phyloP scores from a whole-genome alignment of 2,113 vertebrate genomes.

The Thamnophis sirtalis region DNA sequence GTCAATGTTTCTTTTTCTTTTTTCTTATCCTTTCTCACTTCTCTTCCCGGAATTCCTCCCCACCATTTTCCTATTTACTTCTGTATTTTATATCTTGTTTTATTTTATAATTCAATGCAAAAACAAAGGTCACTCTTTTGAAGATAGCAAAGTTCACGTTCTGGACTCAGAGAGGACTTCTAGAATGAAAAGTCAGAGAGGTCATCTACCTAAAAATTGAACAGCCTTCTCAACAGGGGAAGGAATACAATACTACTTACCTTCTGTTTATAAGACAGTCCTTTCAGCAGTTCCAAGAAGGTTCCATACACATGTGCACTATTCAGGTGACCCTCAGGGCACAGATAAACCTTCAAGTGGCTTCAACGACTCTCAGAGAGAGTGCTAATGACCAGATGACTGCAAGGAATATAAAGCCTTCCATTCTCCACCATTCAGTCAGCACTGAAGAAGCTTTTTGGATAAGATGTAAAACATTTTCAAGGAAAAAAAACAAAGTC shows the following conservation, averaged over 20 bases:
- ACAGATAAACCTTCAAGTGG: neutral
- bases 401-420: neutral
- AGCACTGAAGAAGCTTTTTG: neutral
- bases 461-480: neutral
- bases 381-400: neutral
- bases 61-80: too few species aligned
- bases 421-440: neutral
- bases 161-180: neutral
- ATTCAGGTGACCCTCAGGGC: neutral
- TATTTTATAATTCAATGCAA: too few species aligned
- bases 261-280: neutral
- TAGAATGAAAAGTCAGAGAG: neutral
- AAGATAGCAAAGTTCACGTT: neutral
- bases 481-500: neutral
- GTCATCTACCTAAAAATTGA: neutral
- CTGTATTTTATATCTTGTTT: too few species aligned
- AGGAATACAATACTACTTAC: neutral
- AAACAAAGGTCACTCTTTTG: neutral
- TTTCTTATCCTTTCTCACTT: too few species aligned
- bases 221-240: neutral
- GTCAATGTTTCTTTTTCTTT: too few species aligned
- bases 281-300: neutral
- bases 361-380: neutral
- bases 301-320: neutral
- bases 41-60: too few species aligned